phyloP scores from a whole-genome alignment of 2,797 vertebrate species.

The Tokudaia tokunoshimensis region DNA sequence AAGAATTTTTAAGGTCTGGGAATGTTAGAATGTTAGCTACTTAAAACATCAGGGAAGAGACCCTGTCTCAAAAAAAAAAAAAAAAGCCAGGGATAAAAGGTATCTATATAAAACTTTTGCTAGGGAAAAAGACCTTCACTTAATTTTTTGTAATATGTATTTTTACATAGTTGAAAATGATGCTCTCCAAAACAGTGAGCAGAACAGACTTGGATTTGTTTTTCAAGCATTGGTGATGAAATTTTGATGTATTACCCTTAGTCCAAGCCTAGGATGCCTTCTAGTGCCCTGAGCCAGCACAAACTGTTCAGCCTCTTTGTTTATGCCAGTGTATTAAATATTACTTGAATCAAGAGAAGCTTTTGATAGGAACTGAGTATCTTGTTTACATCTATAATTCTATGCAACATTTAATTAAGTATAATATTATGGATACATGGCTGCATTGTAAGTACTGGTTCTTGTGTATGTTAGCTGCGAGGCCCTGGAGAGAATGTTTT shows the following conservation, averaged over 20 bases:
- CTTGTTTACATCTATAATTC: slow-evolving; percentile 49
- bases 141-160: slow-evolving; percentile 49
- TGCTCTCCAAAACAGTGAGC: slow-evolving; percentile 12
- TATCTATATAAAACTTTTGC: slow-evolving; percentile 43
- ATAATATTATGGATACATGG: neutral
- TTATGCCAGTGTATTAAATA: slow-evolving; percentile 69
- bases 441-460: slow-evolving; percentile 21
- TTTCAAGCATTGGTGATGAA: slow-evolving; percentile 53
- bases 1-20: slow-evolving; percentile 34
- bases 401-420: slow-evolving; percentile 32
- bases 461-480: slow-evolving; percentile 20
- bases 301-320: slow-evolving; percentile 51
- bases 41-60: slow-evolving; percentile 59
- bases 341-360: slow-evolving; percentile 51
- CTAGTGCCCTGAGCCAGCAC: slow-evolving; percentile 33
- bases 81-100: slow-evolving; percentile 55
- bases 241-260: slow-evolving; percentile 48
- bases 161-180: slow-evolving; percentile 56
- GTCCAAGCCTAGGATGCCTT: slow-evolving; percentile 49
- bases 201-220: slow-evolving; percentile 62
- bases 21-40: slow-evolving; percentile 62
- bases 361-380: slow-evolving; percentile 51
- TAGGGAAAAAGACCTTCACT: slow-evolving; percentile 48
- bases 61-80: neutral
- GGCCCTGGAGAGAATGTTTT: slow-evolving; percentile 19